These are phyloP conservation scores for Drosophila truncata DNA, from an alignment of 1,140 invertebrate genomes.

Conservation along the genomic window DNA sequence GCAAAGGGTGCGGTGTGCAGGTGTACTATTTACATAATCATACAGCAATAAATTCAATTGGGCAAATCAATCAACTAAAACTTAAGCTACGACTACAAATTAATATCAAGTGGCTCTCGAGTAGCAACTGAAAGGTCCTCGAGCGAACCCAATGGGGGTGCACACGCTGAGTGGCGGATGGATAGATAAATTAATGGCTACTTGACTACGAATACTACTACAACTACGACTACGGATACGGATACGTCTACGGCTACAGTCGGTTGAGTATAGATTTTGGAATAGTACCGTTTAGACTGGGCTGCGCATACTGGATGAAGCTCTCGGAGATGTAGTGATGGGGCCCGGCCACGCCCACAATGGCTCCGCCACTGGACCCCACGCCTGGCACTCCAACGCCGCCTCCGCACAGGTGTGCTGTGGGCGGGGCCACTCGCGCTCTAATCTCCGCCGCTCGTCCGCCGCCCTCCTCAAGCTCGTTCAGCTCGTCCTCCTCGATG, in stretches of 20 bases:
- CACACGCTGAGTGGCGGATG: slow-evolving; percentile 26
- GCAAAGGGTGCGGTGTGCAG: slow-evolving; percentile 22
- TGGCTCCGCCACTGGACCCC: slow-evolving; percentile 46
- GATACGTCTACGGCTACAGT: slow-evolving; percentile 57
- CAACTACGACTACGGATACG: slow-evolving; percentile 17
- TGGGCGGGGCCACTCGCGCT: slow-evolving; percentile 67
- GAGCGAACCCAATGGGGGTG: slow-evolving; percentile 52
- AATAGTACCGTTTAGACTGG: slow-evolving; percentile 85
- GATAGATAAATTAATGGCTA: slow-evolving; percentile 42
- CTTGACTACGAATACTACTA: slow-evolving; percentile 34
- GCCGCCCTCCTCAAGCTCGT: slow-evolving; percentile 79
- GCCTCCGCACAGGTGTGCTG: slow-evolving; percentile 60
- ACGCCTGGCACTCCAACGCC: slow-evolving; percentile 17
- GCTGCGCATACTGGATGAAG: slow-evolving; percentile 85
- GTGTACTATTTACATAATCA: slow-evolving; percentile 42
- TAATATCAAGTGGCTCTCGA: slow-evolving; percentile 52
- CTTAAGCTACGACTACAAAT: slow-evolving; percentile 64
- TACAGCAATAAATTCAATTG: slow-evolving; percentile 52
- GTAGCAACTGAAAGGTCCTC: slow-evolving; percentile 51
- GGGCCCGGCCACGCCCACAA: slow-evolving; percentile 72
- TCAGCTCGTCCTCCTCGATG: slow-evolving; percentile 83
- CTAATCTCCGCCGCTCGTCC: slow-evolving; percentile 72
- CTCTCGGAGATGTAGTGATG: slow-evolving; percentile 85
- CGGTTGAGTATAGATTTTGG: slow-evolving; percentile 85
- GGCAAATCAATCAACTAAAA: slow-evolving; percentile 67